phyloP scores from a whole-genome alignment of 2,797 vertebrate genomes.

The Pampus argenteus region DNA sequence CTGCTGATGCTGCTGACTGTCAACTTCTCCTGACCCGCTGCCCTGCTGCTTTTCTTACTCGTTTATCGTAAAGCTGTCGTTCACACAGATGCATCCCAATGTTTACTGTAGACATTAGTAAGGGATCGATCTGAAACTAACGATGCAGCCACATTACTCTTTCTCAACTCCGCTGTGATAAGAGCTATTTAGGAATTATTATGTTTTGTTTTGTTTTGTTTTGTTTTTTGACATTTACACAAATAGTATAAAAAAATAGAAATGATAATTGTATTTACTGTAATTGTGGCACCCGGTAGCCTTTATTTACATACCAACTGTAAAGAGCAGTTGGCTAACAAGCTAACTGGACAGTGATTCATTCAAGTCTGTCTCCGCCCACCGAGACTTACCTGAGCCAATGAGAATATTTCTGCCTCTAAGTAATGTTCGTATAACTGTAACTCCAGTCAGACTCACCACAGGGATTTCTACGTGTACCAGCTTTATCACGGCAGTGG shows the following conservation, averaged over 20 bases:
- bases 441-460: not conserved
- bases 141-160: not conserved
- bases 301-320: not conserved
- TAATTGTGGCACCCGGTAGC: too few relatives aligned
- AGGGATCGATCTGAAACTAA: not conserved
- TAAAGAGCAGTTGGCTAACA: not conserved
- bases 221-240: too few relatives aligned
- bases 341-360: not conserved
- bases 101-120: not conserved
- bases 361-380: not conserved
- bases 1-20: conserved; percentile 20
- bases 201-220: too few relatives aligned
- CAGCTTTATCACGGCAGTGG: conserved; percentile 1
- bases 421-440: not conserved
- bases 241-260: too few relatives aligned
- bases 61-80: not conserved
- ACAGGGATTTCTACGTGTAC: not conserved
- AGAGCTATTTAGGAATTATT: too few relatives aligned
- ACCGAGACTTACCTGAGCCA: not conserved
- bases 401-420: conserved; percentile 3
- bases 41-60: conserved; percentile 29
- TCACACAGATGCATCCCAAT: not conserved
- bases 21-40: conserved; percentile 47
- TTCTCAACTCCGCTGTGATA: too few relatives aligned
- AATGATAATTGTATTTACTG: too few relatives aligned